Conservation (phyloP, 1,140 invertebrate species). For the Hormaphis cornu region DNA sequence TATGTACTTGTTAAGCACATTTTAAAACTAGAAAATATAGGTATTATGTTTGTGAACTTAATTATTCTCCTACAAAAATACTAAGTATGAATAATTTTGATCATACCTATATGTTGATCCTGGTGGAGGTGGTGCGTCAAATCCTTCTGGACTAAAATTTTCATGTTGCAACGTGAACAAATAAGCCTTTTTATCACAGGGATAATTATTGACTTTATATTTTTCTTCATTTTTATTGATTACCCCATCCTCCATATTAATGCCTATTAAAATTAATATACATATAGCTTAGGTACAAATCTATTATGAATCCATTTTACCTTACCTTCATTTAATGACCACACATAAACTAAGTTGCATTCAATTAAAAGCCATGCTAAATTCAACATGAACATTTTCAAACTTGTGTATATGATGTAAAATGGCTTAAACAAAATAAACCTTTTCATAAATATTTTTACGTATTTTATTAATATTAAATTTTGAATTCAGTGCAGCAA, state of each 20-base stretch:
- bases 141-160: conserved; percentile 34
- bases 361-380: conserved; percentile 11
- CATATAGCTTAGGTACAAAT: too few species aligned
- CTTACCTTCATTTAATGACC: conserved; percentile 27
- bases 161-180: conserved; percentile 37
- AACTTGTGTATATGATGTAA: background rate
- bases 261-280: too few species aligned
- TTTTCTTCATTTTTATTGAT: conserved; percentile 13
- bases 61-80: too few species aligned
- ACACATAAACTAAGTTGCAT: background rate
- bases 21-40: background rate
- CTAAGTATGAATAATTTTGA: background rate
- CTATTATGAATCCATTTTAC: too few species aligned
- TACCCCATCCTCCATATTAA: background rate
- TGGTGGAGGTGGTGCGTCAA: conserved; percentile 34
- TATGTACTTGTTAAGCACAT: background rate
- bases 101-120: conserved; percentile 33
- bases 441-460: too few species aligned
- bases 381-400: conserved; percentile 6
- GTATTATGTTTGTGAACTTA: background rate
- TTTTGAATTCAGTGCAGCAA: too few species aligned
- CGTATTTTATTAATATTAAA: too few species aligned
- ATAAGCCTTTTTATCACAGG: conserved; percentile 37
- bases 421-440: too few species aligned
- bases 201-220: conserved; percentile 3